Evolutionary conservation across 2,113 vertebrate genomes (phyloP), one percentile per base, ranked within the genome.

Genomic region (Orientallactaga bullata): DNA sequence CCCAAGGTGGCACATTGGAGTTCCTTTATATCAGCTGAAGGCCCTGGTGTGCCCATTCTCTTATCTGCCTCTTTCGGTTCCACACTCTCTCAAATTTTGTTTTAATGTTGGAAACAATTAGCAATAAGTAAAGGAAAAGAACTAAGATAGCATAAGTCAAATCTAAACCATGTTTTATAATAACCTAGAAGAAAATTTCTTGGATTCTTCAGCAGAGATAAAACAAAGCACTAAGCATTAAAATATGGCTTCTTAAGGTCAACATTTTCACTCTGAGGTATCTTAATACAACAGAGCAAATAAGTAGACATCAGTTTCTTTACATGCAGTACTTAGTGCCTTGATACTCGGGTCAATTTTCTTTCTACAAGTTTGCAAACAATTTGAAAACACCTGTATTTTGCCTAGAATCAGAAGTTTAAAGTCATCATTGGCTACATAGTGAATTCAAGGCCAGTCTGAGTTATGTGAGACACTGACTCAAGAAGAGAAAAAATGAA

Each of bases 51-150:
- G 42, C 42, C 42, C 8, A 47, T 47, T 47, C 42, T 47, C 42
- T 47, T 47, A 47, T 47, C 42, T 47, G 42, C 42, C 42, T 47
- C 42, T 47, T 47, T 47, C 8, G 42, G 42, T 47, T 8, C 42
- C 42, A n/a, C n/a, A n/a, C n/a, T n/a, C n/a, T n/a, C n/a, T n/a
- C n/a, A n/a, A n/a, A n/a, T n/a, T n/a, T n/a, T n/a, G n/a, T 16
- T 16, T 55, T 16, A 55, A 55, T 85, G 30, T 30, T 30, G 66
- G 66, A 32, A 68, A 93, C 89, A 93, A 74, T 78, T 90, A 85
- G 66, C 72, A 94, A 61, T 63, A 35, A 85, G 42, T 82, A 82
- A 60, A 90, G 60, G 3, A 88, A 91, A 95, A 89, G 12, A 95
- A 94, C 71, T 79, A 91, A 71, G n/a, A 30, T 91, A 93, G 86